These are phyloP conservation scores for Diabrotica balteata DNA, from an alignment of 2,888 invertebrate genomes.

Conservation along the genomic window DNA sequence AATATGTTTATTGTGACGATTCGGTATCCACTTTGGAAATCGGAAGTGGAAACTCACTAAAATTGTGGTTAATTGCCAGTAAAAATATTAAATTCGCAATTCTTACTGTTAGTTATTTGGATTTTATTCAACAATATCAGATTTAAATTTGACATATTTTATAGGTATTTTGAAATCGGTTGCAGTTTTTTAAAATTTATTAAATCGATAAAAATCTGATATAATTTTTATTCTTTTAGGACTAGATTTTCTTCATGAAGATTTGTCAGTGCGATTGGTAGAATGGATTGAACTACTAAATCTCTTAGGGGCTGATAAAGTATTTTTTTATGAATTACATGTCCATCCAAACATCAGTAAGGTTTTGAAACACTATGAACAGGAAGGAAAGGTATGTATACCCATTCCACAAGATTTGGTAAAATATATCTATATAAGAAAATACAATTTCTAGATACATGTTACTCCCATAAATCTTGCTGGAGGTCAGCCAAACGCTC, in stretches of 20 bases:
- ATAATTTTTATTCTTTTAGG: slow-evolving; percentile 52
- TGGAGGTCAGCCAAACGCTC: slow-evolving; percentile 86
- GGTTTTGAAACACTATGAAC: slow-evolving; percentile 70
- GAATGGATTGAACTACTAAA: slow-evolving; percentile 94
- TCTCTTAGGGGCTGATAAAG: slow-evolving; percentile 87
- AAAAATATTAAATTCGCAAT: slow-evolving; percentile 52
- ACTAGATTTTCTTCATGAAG: slow-evolving; percentile 90
- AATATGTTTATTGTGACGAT: no score
- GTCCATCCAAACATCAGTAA: slow-evolving; percentile 93
- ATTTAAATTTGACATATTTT: background rate
- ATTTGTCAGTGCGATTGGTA: slow-evolving; percentile 85
- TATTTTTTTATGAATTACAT: slow-evolving; percentile 88
- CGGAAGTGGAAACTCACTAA: no score
- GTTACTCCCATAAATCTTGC: slow-evolving; percentile 73
- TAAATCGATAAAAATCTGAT: no score
- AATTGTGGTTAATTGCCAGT: slow-evolving; percentile 5
- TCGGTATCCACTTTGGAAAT: no score
- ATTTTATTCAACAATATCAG: no score
- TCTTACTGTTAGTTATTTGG: no score
- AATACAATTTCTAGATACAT: slow-evolving; percentile 60
- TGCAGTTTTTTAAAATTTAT: no score
- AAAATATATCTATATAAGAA: background rate
- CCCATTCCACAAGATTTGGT: background rate
- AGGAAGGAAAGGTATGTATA: slow-evolving; percentile 55
- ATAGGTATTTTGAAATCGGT: background rate